A percentile compares a stretch with the other conserved stretches of the same genome.
These are phyloP conservation scores for Thamnophis sirtalis DNA, from an alignment of 2,113 vertebrate genomes.

Conservation along the genomic window DNA sequence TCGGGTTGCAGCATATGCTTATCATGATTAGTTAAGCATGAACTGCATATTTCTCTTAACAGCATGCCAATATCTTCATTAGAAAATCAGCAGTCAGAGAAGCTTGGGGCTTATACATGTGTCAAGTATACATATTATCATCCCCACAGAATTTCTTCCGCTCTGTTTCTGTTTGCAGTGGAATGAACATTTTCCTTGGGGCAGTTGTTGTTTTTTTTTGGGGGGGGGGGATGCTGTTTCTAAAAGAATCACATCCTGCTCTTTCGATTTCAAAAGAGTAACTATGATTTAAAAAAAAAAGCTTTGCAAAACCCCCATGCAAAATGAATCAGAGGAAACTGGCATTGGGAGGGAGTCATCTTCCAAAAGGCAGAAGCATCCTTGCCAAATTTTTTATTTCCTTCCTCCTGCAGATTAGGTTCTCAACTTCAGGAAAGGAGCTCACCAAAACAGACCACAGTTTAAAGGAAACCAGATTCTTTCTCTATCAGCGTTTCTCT, in stretches of 20 bases:
- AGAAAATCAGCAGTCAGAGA: constrained; percentile 44
- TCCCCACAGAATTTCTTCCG: constrained; percentile 18
- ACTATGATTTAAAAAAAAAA: constrained; percentile 12
- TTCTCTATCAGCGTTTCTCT: constrained; percentile 12
- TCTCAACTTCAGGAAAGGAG: not conserved
- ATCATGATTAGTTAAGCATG: constrained; percentile 29
- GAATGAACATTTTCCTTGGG: constrained; percentile 6
- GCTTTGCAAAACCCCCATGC: constrained; percentile 6
- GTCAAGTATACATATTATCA: constrained; percentile 43
- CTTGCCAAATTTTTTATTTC: not conserved
- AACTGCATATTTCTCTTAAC: constrained; percentile 51
- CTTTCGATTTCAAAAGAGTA: constrained; percentile 20
- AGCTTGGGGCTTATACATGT: constrained; percentile 22
- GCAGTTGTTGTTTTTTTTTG: not conserved
- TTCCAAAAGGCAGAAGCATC: not conserved
- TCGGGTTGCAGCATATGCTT: constrained; percentile 39
- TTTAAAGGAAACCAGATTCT: not conserved
- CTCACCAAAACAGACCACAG: not conserved
- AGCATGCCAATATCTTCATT: constrained; percentile 24
- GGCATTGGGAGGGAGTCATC: not conserved
- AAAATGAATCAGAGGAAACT: constrained; percentile 13
- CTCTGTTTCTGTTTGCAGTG: constrained; percentile 25
- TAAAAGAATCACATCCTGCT: constrained; percentile 27
- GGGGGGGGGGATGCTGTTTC: not conserved
- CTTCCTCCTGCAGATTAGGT: not conserved